These are phyloP conservation scores for Neodiprion virginianus DNA, from an alignment of 1,140 invertebrate species.

Conservation along the genomic window DNA sequence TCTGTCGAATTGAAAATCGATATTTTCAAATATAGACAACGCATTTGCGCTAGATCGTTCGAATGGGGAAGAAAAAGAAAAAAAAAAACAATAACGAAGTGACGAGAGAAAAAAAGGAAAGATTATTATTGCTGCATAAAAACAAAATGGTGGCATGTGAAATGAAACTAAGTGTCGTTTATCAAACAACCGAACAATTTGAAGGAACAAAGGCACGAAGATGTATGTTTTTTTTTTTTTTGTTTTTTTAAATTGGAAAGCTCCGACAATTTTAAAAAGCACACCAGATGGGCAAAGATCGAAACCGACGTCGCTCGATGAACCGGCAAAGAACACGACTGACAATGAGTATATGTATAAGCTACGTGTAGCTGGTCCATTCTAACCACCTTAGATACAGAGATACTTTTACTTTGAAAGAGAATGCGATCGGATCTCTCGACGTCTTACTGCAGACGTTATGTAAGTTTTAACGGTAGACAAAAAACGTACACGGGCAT, in stretches of 20 bases:
- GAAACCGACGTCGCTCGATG: background rate
- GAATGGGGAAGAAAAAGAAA: too few species aligned
- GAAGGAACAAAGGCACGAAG: too few species aligned
- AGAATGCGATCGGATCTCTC: background rate
- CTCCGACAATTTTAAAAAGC: too few species aligned
- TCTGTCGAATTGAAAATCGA: background rate
- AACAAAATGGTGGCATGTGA: too few species aligned
- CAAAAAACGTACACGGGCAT: background rate
- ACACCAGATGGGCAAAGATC: background rate
- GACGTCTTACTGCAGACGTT: background rate
- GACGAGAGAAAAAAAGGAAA: too few species aligned
- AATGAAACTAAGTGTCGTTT: too few species aligned
- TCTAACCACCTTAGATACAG: background rate
- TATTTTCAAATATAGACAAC: background rate
- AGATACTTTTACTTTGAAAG: conserved; percentile 3
- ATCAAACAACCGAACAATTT: too few species aligned
- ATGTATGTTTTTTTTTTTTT: too few species aligned
- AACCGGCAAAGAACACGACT: background rate
- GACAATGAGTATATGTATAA: background rate
- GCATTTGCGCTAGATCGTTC: too few species aligned
- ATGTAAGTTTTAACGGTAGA: background rate
- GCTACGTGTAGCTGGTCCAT: background rate
- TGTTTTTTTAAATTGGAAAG: too few species aligned
- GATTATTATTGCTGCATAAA: too few species aligned
- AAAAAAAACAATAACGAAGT: too few species aligned